These are phyloP conservation scores for Capromys pilorides DNA, from an alignment of 2,797 vertebrate species.

Conservation along the genomic window DNA sequence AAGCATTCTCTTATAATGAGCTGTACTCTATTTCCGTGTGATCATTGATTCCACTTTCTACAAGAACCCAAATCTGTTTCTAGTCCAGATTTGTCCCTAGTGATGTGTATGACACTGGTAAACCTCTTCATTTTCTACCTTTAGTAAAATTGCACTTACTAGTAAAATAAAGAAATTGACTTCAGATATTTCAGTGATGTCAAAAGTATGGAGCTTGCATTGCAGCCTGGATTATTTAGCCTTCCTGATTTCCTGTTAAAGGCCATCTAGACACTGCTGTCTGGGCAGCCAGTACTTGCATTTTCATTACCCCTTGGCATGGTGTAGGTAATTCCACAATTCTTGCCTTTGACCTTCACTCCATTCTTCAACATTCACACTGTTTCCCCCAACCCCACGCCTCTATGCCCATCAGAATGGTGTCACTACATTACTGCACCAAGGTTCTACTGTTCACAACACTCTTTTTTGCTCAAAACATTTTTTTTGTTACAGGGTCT, in stretches of 20 bases:
- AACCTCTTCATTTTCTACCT: neutral
- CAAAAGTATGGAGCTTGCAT: neutral
- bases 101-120: neutral
- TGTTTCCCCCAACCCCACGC: fast-evolving
- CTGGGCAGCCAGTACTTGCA: neutral
- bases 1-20: neutral
- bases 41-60: neutral
- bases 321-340: neutral
- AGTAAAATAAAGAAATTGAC: neutral
- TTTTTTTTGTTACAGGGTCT: too few species aligned
- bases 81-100: neutral
- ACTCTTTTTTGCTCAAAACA: too few species aligned
- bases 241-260: neutral
- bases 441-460: too few species aligned
- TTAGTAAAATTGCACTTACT: neutral
- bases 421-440: fast-evolving
- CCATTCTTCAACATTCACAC: neutral
- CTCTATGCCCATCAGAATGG: fast-evolving
- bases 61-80: neutral
- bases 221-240: neutral
- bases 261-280: neutral
- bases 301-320: neutral
- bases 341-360: neutral
- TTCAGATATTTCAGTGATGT: neutral
- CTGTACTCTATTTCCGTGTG: neutral